Conservation (phyloP, 2,797 vertebrate species). For the Enteromius trimaculatus region DNA sequence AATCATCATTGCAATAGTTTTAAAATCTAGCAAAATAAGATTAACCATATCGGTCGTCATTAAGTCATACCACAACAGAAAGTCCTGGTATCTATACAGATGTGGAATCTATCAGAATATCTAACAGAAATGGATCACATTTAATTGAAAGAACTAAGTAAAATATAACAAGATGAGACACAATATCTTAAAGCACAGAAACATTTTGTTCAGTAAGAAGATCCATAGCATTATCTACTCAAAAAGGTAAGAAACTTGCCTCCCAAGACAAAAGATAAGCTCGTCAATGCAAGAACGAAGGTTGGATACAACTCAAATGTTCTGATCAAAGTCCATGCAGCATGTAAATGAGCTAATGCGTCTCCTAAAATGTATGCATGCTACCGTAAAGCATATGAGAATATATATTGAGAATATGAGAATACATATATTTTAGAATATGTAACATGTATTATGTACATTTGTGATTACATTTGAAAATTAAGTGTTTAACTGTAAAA, state of each 20-base stretch:
- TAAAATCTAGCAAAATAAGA: not conserved
- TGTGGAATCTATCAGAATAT: no score
- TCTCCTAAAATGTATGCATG: not conserved
- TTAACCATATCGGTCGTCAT: not conserved
- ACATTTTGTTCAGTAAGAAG: not conserved
- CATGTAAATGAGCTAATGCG: conserved; percentile 28
- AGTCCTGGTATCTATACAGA: not conserved
- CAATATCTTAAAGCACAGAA: not conserved
- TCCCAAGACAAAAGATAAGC: conserved; percentile 43
- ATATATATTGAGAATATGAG: no score
- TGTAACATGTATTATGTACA: not conserved
- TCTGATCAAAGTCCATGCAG: conserved; percentile 76
- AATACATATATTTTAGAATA: not conserved
- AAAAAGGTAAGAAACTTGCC: not conserved
- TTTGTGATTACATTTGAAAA: not conserved
- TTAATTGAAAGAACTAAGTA: not conserved
- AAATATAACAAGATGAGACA: not conserved
- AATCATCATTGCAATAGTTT: not conserved
- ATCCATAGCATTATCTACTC: conserved; percentile 27
- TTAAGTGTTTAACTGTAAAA: not conserved
- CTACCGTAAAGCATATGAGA: not conserved
- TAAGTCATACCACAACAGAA: not conserved
- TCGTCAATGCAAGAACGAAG: conserved; percentile 76
- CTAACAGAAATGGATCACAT: not conserved
- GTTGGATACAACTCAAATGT: conserved; percentile 78